Base-by-base conservation (phyloP, 2,797 vertebrate species). In the Odontamblyopus rebecca region DNA sequence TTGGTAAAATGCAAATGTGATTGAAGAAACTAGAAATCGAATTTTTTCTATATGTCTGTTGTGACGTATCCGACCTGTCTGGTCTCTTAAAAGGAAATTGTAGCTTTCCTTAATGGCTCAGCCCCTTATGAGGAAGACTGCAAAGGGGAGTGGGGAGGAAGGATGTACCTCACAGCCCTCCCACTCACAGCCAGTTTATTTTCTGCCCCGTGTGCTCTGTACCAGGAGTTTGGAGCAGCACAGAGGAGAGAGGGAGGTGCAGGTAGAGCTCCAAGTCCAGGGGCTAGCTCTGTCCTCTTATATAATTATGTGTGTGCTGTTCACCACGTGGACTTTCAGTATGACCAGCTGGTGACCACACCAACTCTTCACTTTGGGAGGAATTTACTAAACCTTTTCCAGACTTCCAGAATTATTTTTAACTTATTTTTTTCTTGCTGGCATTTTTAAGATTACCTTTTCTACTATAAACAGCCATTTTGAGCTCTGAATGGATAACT, bases 221-320 rank as follows among this genome's bases (percentile, higher is more conserved):
- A 41, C 23, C 62, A 73, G 75, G 61, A 73, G 62, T 73, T 70
- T 19, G 53, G 79, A 64, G 75, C 57, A 63, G 11, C 69, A 74
- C 26, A 53, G 23, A 18, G 65, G 48, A 56, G 65, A 60, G 65
- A 65, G 65, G 64, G 65, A 61, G 53, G 67, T 67, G 78, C 89
- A 90, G 86, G 85, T 88, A 77, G 84, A 73, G 75, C 81, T 68
- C 19, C 67, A 61, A 67, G 92, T 92, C 81, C 83, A 74, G 38
- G 85, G 85, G 77, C 71, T 82, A 81, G 77, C 80, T 71, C 87
- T 78, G 81, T 92, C 86, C 84, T 75, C 53, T 96, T 95, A 89
- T 89, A 80, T 93, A 95, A 95, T 85, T 78, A 65, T 62, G 64
- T 69, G 59, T 65, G 68, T 30, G 60, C 63, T 92, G 85, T 91